Conservation (phyloP, 2,797 vertebrate genomes). For the Danio tinwini region DNA sequence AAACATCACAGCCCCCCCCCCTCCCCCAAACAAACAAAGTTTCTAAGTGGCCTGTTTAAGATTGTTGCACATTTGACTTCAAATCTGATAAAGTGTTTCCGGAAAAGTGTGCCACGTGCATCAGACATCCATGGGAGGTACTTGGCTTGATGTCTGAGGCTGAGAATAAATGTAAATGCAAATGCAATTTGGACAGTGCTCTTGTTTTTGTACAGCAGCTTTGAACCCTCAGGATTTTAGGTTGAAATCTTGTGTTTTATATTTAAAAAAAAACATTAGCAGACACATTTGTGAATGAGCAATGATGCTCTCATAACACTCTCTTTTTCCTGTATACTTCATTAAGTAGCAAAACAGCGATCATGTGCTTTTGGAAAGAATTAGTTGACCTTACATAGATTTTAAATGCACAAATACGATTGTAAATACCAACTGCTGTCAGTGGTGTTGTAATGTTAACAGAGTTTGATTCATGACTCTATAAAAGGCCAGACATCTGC, state of each 20-base stretch:
- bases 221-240: too few species aligned
- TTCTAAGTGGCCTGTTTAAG: too few species aligned
- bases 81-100: too few species aligned
- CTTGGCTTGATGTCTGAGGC: too few species aligned
- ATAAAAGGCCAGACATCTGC: constrained; percentile 17
- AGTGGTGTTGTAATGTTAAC: constrained; percentile 20
- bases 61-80: too few species aligned
- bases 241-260: too few species aligned
- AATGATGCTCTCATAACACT: background rate
- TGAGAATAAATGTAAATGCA: too few species aligned
- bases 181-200: too few species aligned
- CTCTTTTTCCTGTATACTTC: background rate
- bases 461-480: constrained; percentile 20
- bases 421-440: background rate
- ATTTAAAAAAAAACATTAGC: background rate
- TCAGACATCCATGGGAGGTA: too few species aligned
- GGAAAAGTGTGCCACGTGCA: too few species aligned
- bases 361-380: background rate
- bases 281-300: background rate
- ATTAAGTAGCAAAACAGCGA: background rate
- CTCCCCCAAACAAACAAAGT: too few species aligned
- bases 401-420: constrained; percentile 16
- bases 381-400: constrained; percentile 5
- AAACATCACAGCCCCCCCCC: too few species aligned
- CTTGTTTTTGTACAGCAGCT: background rate